Evolutionary conservation across 2,113 vertebrate genomes (phyloP), one percentile per base, ranked within the genome.

Genomic region (Saimiri boliviensis): DNA sequence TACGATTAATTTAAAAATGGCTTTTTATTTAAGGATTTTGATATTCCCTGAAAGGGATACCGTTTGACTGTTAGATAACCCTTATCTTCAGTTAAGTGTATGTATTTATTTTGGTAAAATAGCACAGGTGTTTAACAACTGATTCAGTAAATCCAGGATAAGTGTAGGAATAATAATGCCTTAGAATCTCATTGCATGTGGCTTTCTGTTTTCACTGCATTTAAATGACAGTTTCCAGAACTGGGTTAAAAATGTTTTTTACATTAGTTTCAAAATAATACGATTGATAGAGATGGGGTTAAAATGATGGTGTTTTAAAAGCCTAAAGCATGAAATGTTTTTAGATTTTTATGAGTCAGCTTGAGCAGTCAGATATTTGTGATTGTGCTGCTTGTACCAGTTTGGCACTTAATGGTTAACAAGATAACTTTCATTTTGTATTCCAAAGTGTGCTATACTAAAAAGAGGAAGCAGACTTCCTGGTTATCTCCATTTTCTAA

Each of bases 211-310:
- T 94, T 96, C 25, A 60, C 47, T 73, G 35, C 60, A 82, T 97
- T 93, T 96, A 83, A 58, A 49, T 94, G 42, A 94, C 27, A 93
- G 37, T 77, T 96, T 93, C 16, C 56, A 90, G 63, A 92, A 87
- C 21, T 94, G 45, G 20, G 86, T 94, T 66, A 83, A 60, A 92
- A 63, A 93, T 52, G 71, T 86, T 70, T 81, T 97, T 98, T 97
- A 96, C 82, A 93, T 91, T 96, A 81, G 71, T 97, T 98, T 97
- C 86, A 95, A 97, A 93, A 94, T 92, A 96, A 95, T 95, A 90
- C 95, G 88, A 96, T 92, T 94, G 76, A 86, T 89, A 68, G 71
- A 95, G 52, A 40, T 84, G 79, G 94, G 89, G 87, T 97, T 96
- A 94, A 95, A 35, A 20, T 58, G n/a, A 42, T 95, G 85, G 88